phyloP scores from a whole-genome alignment of 1,140 invertebrate genomes.

The Heterodera schachtii region DNA sequence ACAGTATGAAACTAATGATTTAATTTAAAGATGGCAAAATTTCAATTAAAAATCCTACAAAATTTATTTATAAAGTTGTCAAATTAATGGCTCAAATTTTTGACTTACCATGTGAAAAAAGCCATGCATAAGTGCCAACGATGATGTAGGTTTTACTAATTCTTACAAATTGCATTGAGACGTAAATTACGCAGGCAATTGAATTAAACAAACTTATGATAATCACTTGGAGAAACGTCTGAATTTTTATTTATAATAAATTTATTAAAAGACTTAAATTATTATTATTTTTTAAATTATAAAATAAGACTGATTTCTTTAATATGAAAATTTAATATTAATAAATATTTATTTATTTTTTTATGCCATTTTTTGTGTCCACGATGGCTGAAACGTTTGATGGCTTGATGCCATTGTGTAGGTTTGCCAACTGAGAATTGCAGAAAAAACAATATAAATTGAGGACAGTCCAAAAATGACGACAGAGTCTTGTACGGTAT shows the following conservation, averaged over 20 bases:
- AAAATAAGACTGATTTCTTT: too few species aligned
- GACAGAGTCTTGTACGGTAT: constrained; percentile 21
- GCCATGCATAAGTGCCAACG: constrained; percentile 31
- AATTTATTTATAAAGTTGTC: too few species aligned
- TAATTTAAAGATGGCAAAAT: too few species aligned
- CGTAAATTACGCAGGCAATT: constrained; percentile 1
- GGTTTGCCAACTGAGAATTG: background rate
- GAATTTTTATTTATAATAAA: constrained; percentile 32
- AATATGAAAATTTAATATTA: too few species aligned
- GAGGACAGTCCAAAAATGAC: constrained; percentile 23
- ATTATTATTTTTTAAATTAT: too few species aligned
- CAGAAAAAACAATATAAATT: constrained; percentile 12
- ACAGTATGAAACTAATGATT: too few species aligned
- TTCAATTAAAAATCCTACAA: too few species aligned
- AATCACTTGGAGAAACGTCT: background rate
- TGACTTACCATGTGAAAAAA: constrained; percentile 33
- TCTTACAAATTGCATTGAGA: too few species aligned
- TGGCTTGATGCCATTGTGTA: background rate
- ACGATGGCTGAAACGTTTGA: background rate
- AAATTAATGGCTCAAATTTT: too few species aligned
- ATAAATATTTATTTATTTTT: too few species aligned
- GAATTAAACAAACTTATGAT: constrained; percentile 39
- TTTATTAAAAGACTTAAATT: too few species aligned
- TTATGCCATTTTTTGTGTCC: constrained; percentile 16
- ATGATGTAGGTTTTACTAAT: too few species aligned